Conservation (phyloP, 2,113 vertebrate genomes). For the Eclectus roratus region DNA sequence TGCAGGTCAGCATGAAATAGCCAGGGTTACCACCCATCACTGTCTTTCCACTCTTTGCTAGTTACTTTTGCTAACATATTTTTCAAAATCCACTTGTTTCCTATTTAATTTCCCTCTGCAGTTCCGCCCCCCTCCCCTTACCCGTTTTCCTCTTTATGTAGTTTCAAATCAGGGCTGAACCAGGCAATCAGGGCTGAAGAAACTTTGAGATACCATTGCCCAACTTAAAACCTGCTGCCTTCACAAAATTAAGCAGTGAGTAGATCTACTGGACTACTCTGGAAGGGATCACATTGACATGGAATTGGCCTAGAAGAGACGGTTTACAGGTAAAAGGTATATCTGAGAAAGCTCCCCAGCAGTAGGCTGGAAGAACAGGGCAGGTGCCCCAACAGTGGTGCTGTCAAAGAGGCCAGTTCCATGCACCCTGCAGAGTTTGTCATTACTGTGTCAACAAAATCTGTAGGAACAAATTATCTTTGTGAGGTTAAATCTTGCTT, state of each 20-base stretch:
- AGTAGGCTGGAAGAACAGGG: background rate
- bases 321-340: background rate
- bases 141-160: background rate
- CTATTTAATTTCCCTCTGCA: background rate
- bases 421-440: background rate
- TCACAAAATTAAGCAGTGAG: fast-evolving
- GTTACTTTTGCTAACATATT: background rate
- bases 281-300: fast-evolving
- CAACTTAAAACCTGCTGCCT: background rate
- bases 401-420: background rate
- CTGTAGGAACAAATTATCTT: background rate
- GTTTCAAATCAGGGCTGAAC: background rate
- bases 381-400: fast-evolving
- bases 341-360: background rate
- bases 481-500: background rate
- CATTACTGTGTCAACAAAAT: background rate
- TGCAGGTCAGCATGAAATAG: fast-evolving
- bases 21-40: fast-evolving
- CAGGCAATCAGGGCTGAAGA: background rate
- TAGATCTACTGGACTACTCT: fast-evolving
- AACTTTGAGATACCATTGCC: background rate
- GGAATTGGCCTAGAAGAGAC: background rate
- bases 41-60: background rate
- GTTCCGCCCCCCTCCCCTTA: background rate
- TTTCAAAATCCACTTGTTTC: background rate